These are phyloP conservation scores for Paradoxurus hermaphroditus DNA, from an alignment of 2,113 vertebrate species.

Conservation along the genomic window DNA sequence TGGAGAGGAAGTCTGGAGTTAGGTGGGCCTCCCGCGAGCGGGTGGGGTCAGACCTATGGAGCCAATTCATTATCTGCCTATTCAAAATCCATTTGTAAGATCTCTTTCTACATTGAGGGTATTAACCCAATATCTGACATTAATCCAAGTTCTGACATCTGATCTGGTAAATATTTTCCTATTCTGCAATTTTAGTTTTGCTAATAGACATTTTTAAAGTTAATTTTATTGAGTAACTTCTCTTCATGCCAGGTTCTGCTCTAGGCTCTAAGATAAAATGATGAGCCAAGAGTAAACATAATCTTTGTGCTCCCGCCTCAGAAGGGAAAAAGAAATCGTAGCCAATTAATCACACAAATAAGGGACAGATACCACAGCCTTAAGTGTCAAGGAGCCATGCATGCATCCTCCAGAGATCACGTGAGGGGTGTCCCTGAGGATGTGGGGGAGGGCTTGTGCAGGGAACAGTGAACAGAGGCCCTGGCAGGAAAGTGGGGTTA, in stretches of 20 bases:
- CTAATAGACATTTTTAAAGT: not conserved
- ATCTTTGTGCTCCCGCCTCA: not conserved
- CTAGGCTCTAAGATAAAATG: not conserved
- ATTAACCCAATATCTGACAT: not conserved
- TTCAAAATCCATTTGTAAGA: not conserved
- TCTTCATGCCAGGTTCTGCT: not conserved
- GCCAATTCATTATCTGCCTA: not conserved
- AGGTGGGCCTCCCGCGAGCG: accelerated
- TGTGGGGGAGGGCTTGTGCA: not conserved
- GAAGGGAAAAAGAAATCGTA: not conserved
- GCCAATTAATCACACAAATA: not conserved
- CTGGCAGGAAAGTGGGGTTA: not conserved
- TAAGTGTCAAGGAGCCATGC: not conserved
- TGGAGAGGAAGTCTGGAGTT: accelerated
- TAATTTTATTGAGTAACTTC: not conserved
- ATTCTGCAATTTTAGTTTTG: not conserved
- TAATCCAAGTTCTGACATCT: not conserved
- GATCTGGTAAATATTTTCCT: not conserved
- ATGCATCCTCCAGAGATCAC: not conserved
- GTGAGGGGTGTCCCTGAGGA: not conserved
- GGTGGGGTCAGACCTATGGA: not conserved
- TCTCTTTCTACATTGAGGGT: not conserved
- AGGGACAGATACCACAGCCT: not conserved
- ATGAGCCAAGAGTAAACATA: not conserved
- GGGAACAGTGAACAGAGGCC: not conserved